Conservation (phyloP, 2,888 invertebrate species). For the Brenthis ino region DNA sequence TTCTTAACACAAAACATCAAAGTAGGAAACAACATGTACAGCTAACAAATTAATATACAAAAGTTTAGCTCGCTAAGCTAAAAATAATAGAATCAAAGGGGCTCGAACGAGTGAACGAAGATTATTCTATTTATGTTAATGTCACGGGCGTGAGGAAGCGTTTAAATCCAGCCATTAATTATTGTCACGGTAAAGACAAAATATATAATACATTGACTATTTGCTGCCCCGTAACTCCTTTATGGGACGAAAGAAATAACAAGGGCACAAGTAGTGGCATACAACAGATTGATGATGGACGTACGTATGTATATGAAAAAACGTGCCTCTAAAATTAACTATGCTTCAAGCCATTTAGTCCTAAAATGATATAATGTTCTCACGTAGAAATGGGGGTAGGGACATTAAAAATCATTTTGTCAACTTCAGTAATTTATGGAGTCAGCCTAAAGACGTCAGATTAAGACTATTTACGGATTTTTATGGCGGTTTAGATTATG, state of each 20-base stretch:
- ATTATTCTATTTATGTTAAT: constrained; percentile 82
- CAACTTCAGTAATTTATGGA: constrained; percentile 72
- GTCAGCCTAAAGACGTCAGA: constrained; percentile 60
- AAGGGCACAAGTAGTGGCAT: constrained; percentile 68
- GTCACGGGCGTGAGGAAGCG: constrained; percentile 83
- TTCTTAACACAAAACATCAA: constrained; percentile 76
- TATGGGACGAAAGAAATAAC: constrained; percentile 76
- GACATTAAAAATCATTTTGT: constrained; percentile 79
- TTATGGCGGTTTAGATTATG: constrained; percentile 62
- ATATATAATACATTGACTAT: constrained; percentile 80
- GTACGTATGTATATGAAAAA: constrained; percentile 58
- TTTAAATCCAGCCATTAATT: constrained; percentile 83
- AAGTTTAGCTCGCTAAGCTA: constrained; percentile 71
- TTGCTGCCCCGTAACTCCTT: constrained; percentile 69
- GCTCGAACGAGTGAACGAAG: constrained; percentile 70
- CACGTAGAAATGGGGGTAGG: constrained; percentile 56
- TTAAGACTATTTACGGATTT: constrained; percentile 59
- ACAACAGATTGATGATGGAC: constrained; percentile 74
- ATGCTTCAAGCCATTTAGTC: constrained; percentile 61
- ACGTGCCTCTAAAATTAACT: constrained; percentile 54
- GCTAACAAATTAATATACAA: constrained; percentile 77
- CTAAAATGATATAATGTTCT: constrained; percentile 68
- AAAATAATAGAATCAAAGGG: constrained; percentile 81
- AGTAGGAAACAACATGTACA: constrained; percentile 66
- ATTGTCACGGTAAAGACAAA: constrained; percentile 80